These are phyloP conservation scores for Micromussa lordhowensis DNA, from an alignment of 92 coral and sea anemone species.

Conservation along the genomic window DNA sequence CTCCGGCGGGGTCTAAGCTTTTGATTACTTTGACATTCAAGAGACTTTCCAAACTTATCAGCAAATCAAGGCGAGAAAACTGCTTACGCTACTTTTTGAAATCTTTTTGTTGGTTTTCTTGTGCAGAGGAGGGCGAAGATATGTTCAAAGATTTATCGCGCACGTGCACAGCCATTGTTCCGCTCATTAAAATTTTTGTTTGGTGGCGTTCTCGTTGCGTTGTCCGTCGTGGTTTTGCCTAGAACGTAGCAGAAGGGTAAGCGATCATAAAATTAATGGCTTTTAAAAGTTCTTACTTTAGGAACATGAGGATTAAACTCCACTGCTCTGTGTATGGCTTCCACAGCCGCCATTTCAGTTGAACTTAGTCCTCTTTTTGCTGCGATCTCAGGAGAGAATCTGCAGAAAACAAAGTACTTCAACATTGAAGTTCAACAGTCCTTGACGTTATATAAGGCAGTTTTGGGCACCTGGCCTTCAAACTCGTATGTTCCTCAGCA, in stretches of 20 bases:
- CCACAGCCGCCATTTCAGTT: constrained; percentile 99
- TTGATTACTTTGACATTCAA: background rate
- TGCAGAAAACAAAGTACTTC: constrained; percentile 16
- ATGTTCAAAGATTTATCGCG: no score
- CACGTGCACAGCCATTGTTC: no score
- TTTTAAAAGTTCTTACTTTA: constrained; percentile 66
- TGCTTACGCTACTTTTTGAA: no score
- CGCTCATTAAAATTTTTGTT: no score
- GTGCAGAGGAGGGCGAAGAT: no score
- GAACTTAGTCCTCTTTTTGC: constrained; percentile 98
- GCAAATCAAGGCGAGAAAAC: no score
- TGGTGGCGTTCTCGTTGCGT: no score
- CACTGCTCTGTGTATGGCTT: constrained; percentile 98
- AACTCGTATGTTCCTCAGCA: background rate
- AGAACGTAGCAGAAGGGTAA: background rate
- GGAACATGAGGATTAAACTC: constrained; percentile 99
- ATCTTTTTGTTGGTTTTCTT: background rate
- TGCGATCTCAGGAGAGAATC: constrained; percentile 99
- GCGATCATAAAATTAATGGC: background rate
- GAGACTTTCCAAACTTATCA: background rate
- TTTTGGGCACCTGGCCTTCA: background rate
- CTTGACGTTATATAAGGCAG: background rate
- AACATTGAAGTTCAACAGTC: background rate
- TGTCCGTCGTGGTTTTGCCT: no score
- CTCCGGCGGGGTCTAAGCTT: no score